These are phyloP conservation scores for Reticulitermes speratus DNA, from an alignment of 1,140 invertebrate species.

Conservation along the genomic window DNA sequence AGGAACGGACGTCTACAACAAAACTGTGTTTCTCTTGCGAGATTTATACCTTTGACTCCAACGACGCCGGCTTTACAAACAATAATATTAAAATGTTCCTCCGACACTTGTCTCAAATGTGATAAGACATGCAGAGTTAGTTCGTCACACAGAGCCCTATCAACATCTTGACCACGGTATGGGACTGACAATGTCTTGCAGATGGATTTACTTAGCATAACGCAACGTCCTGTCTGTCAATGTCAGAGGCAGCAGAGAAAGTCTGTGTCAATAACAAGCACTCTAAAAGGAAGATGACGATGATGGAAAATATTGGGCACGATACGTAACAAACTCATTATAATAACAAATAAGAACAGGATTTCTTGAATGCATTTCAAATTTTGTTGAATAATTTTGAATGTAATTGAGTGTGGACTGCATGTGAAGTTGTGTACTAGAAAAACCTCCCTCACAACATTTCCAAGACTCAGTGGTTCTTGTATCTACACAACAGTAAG, in stretches of 20 bases:
- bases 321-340: neutral
- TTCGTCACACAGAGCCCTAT: neutral
- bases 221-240: neutral
- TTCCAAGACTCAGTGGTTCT: neutral
- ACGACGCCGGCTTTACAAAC: neutral
- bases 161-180: neutral
- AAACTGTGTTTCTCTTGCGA: neutral
- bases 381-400: conserved; percentile 15
- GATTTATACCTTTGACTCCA: neutral
- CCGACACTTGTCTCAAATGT: neutral
- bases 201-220: neutral
- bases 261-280: neutral
- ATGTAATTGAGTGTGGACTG: neutral
- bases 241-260: neutral
- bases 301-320: neutral
- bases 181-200: neutral
- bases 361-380: neutral
- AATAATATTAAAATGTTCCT: neutral
- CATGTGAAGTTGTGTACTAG: neutral
- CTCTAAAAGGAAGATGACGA: neutral
- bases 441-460: neutral
- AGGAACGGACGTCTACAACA: neutral
- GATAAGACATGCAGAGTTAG: neutral
- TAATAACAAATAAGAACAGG: conserved; percentile 9
- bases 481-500: neutral